phyloP scores from a whole-genome alignment of 2,797 vertebrate species.

The Chiloscyllium punctatum region DNA sequence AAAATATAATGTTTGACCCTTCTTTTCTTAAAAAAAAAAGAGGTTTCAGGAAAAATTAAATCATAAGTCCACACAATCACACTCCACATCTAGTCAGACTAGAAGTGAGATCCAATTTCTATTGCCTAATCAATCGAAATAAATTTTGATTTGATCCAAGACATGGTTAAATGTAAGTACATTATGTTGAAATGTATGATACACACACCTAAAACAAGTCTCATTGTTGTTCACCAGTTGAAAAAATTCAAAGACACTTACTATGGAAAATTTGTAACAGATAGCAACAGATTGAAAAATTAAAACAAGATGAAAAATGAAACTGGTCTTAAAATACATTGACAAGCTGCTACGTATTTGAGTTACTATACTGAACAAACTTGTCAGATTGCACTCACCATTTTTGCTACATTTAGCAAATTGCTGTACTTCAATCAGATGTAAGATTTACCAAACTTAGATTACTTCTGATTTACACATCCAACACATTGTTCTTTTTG shows the following conservation, averaged over 20 bases:
- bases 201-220: background rate
- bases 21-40: too few species aligned
- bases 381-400: background rate
- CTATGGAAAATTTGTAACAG: background rate
- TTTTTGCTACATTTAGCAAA: background rate
- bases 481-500: background rate
- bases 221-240: too few species aligned
- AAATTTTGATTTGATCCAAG: conserved; percentile 19
- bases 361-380: background rate
- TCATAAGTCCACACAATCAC: background rate
- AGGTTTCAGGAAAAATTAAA: background rate
- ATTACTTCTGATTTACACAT: background rate
- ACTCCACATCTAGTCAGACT: background rate
- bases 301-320: background rate
- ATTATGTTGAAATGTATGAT: background rate
- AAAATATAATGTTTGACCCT: too few species aligned
- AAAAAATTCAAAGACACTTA: background rate
- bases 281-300: conserved; percentile 9
- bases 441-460: background rate
- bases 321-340: conserved; percentile 22
- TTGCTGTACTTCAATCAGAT: background rate
- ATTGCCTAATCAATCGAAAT: background rate
- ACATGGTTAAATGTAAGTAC: background rate
- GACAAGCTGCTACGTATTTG: background rate
- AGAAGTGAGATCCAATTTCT: background rate